Evolutionary conservation across 2,113 vertebrate species (phyloP), one percentile per base, ranked within the genome.

Genomic region (Trogon surrucura): DNA sequence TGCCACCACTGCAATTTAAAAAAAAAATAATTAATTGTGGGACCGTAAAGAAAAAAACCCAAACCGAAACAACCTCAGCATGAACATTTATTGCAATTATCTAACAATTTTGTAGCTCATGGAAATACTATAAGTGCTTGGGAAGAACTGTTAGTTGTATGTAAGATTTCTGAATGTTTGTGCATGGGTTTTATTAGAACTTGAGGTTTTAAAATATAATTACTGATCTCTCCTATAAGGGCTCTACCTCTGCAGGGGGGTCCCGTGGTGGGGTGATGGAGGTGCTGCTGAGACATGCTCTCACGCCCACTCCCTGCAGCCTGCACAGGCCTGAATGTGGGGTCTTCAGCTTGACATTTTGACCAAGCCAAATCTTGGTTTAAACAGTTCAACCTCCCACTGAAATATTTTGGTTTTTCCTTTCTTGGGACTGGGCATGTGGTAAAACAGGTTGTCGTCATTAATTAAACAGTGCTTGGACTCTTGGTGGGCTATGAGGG

Each of bases 301-400:
- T 64, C 14, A 34, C 2, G 4, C 70, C n/a, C 1, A 0, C 29
- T 41, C 27, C n/a, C 29, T 2, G 1, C 2, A 5, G 23, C 41
- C 57, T 62, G 23, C 20, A 34, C 1, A 4, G 74, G 45, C 36
- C 34, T 53, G 50, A 57, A 64, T 0, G 0, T 36, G 45, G 45
- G 70, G 58, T 25, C 30, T 77, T 60, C 22, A 27, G 10, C 36
- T 54, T 66, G 45, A 41, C 0, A 0, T 14, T 41, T 53, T 41
- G 54, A n/a, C 45, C 5, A 2, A 81, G 25, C 19, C 21, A 77
- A 58, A 41, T 15, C 51, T 93, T 1, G 1, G 45, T 13, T 50
- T 64, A 48, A 34, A 29, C 45, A 38, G 11, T 61, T 77, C 22
- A 66, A 48, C 18, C 10, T 74, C 36, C n/a, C 12, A 0, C n/a